Conservation (phyloP, 2,113 vertebrate genomes). For the Sceloporus tristichus region DNA sequence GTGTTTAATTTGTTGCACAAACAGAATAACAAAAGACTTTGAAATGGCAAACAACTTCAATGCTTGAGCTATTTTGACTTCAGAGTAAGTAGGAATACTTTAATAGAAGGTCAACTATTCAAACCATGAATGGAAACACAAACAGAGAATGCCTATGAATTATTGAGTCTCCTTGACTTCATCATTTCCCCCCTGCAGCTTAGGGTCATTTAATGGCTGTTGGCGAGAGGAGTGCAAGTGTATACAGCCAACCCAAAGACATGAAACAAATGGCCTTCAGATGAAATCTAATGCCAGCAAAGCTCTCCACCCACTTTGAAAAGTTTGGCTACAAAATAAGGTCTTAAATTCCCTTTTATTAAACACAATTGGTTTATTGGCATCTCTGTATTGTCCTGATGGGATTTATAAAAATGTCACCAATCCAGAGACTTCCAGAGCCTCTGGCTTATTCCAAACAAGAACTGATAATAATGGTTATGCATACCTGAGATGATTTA, state of each 20-base stretch:
- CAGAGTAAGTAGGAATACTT: neutral
- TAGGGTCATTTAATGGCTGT: neutral
- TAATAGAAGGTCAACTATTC: accelerated
- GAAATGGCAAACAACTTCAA: neutral
- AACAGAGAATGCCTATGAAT: neutral
- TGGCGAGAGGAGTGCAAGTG: neutral
- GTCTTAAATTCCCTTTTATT: neutral
- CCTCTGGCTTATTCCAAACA: neutral
- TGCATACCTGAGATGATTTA: accelerated
- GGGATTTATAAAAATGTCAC: neutral
- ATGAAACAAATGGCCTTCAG: neutral
- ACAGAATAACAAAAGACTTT: neutral
- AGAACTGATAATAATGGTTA: neutral
- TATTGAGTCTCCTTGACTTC: neutral
- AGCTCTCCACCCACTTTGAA: neutral
- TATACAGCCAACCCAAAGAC: accelerated
- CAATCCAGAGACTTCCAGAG: slow-evolving; percentile 9
- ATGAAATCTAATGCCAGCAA: neutral
- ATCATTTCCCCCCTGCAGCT: neutral
- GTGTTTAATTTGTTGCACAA: neutral
- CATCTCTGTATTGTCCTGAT: neutral
- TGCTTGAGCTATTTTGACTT: accelerated
- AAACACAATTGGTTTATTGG: neutral
- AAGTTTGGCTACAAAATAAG: neutral
- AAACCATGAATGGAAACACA: accelerated